Evolutionary conservation across 2,113 vertebrate genomes (phyloP).

Genomic region (Epinephelus moara): DNA sequence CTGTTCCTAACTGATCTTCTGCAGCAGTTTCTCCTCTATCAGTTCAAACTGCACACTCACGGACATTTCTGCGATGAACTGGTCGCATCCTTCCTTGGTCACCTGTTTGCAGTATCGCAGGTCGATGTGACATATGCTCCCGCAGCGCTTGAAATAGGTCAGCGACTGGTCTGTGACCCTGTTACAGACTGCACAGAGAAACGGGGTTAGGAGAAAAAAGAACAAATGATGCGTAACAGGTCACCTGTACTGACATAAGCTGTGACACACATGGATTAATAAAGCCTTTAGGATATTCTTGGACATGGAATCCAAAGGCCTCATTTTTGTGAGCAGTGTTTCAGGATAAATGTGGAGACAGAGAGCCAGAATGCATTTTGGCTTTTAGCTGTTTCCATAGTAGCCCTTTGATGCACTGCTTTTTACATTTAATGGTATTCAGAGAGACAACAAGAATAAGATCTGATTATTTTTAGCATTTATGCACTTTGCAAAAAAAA

Average conservation of each 20-base stretch:
- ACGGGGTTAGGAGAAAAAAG: slow-evolving; percentile 29
- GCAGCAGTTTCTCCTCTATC: slow-evolving; percentile 95
- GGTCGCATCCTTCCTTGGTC: slow-evolving; percentile 94
- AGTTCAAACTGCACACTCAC: slow-evolving; percentile 96
- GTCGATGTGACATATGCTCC: slow-evolving; percentile 96
- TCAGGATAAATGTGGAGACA: background rate
- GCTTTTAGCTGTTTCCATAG: slow-evolving; percentile 11
- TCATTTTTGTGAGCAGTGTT: slow-evolving; percentile 9
- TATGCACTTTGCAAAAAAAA: slow-evolving; percentile 2
- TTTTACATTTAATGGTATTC: slow-evolving; percentile 31
- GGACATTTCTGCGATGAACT: slow-evolving; percentile 96
- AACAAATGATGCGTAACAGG: slow-evolving; percentile 29
- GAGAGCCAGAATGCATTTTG: background rate
- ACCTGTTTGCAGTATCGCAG: slow-evolving; percentile 97
- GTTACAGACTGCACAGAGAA: slow-evolving; percentile 90
- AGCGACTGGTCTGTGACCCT: slow-evolving; percentile 96
- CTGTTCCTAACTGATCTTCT: slow-evolving; percentile 91
- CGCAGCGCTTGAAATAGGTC: slow-evolving; percentile 97
- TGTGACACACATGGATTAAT: slow-evolving; percentile 39
- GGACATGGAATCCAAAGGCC: slow-evolving; percentile 13
- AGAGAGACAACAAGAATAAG: background rate
- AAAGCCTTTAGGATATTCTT: background rate
- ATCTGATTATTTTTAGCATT: slow-evolving; percentile 5
- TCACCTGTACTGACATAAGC: slow-evolving; percentile 39
- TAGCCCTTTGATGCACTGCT: slow-evolving; percentile 5